Percentiles rank a stretch among this genome's conserved stretches.
phyloP scores from a whole-genome alignment of 2,113 vertebrate species.

The Carassius carassius region DNA sequence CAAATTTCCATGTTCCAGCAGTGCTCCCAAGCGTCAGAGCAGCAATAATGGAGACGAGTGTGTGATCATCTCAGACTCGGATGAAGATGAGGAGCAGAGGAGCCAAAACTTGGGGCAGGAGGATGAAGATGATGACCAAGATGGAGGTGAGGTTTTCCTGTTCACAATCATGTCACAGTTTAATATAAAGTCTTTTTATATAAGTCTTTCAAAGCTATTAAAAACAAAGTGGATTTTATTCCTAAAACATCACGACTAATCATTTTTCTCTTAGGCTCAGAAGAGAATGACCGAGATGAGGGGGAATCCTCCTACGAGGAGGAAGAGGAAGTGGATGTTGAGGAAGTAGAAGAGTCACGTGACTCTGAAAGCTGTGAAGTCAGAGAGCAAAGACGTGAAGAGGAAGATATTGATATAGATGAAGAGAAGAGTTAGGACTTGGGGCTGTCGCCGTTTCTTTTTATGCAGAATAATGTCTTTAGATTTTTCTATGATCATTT shows the following conservation, averaged over 20 bases:
- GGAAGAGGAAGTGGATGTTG: constrained; percentile 61
- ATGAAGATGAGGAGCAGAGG: constrained; percentile 65
- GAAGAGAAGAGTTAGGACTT: constrained; percentile 57
- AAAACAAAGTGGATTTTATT: background rate
- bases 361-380: constrained; percentile 60
- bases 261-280: constrained; percentile 64
- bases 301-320: constrained; percentile 58
- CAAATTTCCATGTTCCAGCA: constrained; percentile 17
- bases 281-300: constrained; percentile 72
- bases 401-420: constrained; percentile 55
- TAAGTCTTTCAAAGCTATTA: background rate
- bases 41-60: constrained; percentile 76
- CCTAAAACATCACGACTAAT: background rate
- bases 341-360: constrained; percentile 58
- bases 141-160: constrained; percentile 56
- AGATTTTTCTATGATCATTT: constrained; percentile 16
- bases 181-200: background rate
- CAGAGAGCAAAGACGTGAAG: constrained; percentile 54
- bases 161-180: background rate
- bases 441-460: constrained; percentile 56
- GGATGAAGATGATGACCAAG: constrained; percentile 50
- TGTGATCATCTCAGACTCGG: constrained; percentile 81
- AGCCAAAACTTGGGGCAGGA: constrained; percentile 55
- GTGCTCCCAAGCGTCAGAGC: constrained; percentile 63
- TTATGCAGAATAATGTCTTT: constrained; percentile 69